Evolutionary conservation across 92 coral and sea anemone species (phyloP).

Genomic region (Ricordea florida): DNA sequence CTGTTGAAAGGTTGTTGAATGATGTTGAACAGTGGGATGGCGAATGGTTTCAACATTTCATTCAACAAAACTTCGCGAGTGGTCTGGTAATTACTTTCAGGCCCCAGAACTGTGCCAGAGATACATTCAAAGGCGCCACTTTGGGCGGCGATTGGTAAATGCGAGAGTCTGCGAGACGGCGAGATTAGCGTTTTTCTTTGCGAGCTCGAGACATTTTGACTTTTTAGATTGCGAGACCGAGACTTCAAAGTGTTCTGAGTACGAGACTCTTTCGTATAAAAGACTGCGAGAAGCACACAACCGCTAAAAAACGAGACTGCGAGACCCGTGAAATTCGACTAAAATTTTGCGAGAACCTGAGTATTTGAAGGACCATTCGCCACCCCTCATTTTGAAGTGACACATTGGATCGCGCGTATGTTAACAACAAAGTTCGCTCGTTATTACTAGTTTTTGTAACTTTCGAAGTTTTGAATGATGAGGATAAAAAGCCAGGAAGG

Average conservation of each 20-base stretch:
- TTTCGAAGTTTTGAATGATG: background rate
- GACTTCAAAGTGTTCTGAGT: no score
- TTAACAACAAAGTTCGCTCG: background rate
- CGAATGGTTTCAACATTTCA: background rate
- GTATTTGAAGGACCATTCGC: no score
- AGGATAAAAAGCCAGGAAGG: background rate
- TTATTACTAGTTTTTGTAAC: background rate
- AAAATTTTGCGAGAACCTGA: no score
- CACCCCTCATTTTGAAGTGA: background rate
- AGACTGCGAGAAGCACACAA: no score
- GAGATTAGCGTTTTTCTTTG: no score
- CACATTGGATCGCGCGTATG: background rate
- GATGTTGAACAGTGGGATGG: background rate
- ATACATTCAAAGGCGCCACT: background rate
- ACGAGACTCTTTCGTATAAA: no score
- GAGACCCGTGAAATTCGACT: no score
- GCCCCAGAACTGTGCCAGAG: background rate
- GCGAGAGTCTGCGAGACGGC: no score
- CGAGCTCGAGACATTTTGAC: no score
- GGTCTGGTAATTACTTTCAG: background rate
- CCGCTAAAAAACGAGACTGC: no score
- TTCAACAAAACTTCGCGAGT: background rate
- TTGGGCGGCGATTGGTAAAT: no score
- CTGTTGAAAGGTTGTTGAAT: background rate
- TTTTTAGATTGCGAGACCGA: no score